Conservation (phyloP, 2,113 vertebrate species). For the Recurvirostra avosetta region DNA sequence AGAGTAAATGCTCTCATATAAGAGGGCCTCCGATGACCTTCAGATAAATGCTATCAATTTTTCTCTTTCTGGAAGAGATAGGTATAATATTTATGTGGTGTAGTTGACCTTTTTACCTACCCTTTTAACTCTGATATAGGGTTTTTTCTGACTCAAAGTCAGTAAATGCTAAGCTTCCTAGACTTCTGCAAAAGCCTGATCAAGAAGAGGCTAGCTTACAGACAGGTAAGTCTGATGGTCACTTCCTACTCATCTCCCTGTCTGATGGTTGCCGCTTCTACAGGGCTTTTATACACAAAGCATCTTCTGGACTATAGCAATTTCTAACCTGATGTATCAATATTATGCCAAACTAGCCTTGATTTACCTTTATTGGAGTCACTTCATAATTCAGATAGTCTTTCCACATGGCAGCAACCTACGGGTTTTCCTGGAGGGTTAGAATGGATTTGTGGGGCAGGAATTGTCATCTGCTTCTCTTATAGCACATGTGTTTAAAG, state of each 20-base stretch:
- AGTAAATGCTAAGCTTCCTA: neutral
- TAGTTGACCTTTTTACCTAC: neutral
- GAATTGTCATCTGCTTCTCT: neutral
- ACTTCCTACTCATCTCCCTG: neutral
- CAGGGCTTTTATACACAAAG: neutral
- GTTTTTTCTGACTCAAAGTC: neutral
- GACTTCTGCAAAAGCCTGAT: neutral
- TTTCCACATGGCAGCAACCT: neutral
- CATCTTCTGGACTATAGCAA: neutral
- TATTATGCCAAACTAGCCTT: neutral
- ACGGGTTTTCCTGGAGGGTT: neutral
- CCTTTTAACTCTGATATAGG: neutral
- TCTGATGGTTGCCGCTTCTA: neutral
- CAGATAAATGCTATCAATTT: neutral
- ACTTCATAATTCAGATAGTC: neutral
- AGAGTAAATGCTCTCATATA: neutral
- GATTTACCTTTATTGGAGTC: neutral
- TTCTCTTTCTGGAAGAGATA: neutral
- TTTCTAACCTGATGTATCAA: neutral
- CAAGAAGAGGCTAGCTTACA: neutral
- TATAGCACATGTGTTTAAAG: neutral
- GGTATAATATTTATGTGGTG: neutral
- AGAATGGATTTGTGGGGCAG: neutral
- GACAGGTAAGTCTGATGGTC: neutral
- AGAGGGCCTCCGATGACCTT: neutral